phyloP scores from a whole-genome alignment of 2,888 invertebrate genomes.

The Linnaemya tessellans region DNA sequence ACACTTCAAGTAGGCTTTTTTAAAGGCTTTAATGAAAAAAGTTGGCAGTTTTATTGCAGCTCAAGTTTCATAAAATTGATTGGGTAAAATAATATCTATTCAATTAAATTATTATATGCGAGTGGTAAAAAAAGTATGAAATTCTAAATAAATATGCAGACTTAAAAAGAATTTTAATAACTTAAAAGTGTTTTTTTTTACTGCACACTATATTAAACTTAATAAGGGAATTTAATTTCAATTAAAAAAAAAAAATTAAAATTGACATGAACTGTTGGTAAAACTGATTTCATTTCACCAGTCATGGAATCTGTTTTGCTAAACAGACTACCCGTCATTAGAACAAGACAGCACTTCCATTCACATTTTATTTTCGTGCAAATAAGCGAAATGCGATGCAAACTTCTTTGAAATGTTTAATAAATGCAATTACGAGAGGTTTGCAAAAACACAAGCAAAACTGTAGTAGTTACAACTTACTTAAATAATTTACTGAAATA shows the following conservation, averaged over 20 bases:
- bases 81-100: neutral
- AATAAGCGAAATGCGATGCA: conserved; percentile 6
- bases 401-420: conserved; percentile 28
- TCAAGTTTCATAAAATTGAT: conserved; percentile 48
- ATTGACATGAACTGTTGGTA: neutral
- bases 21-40: conserved; percentile 39
- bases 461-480: conserved; percentile 10
- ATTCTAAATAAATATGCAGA: neutral
- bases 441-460: conserved; percentile 31
- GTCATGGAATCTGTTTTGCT: neutral
- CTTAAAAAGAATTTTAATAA: neutral
- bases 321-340: conserved; percentile 11
- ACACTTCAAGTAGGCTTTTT: conserved; percentile 45
- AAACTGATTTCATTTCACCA: neutral
- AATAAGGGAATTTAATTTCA: too few species aligned
- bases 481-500: conserved; percentile 18
- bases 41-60: conserved; percentile 59
- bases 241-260: neutral
- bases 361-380: conserved; percentile 25
- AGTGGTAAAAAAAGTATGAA: neutral
- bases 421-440: conserved; percentile 45
- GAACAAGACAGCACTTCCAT: conserved; percentile 25
- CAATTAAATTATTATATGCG: neutral
- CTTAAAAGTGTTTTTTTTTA: neutral
- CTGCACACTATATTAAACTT: neutral